These are phyloP conservation scores for Lutjanus argentimaculatus DNA, from an alignment of 2,797 vertebrate species.

Conservation along the genomic window DNA sequence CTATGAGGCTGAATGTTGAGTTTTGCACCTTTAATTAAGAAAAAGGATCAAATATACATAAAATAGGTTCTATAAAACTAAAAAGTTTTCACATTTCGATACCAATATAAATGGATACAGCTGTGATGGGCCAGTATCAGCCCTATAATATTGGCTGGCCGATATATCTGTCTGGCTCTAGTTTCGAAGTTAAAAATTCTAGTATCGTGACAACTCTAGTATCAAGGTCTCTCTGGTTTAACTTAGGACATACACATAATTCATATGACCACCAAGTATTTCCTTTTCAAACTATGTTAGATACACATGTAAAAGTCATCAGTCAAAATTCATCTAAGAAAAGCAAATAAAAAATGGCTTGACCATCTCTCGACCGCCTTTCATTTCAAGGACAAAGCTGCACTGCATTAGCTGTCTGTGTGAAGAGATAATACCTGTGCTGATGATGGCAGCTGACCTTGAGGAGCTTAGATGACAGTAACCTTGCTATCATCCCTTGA, in stretches of 20 bases:
- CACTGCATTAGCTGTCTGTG: conserved; percentile 64
- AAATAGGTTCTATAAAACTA: too few species aligned
- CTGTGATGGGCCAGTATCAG: too few species aligned
- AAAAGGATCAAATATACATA: too few species aligned
- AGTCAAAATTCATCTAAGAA: conserved; percentile 15
- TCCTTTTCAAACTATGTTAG: background rate
- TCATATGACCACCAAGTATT: background rate
- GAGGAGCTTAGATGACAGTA: conserved; percentile 72
- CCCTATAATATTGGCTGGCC: too few species aligned
- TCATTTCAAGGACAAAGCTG: conserved; percentile 70
- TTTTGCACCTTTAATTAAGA: too few species aligned
- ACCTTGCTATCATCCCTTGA: conserved; percentile 72
- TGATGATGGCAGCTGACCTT: conserved; percentile 78
- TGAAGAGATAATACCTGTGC: conserved; percentile 76
- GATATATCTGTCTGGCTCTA: too few species aligned
- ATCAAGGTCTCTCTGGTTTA: background rate
- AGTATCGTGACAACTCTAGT: too few species aligned
- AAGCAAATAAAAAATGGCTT: conserved; percentile 41
- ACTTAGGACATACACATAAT: background rate
- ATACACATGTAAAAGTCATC: conserved; percentile 44
- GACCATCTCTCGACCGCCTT: conserved; percentile 51
- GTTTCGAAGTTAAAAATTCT: too few species aligned
- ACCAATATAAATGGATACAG: too few species aligned
- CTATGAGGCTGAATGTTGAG: too few species aligned
- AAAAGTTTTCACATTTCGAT: too few species aligned